Evolutionary conservation across 2,888 invertebrate genomes (phyloP).

Genomic region (Zygaena filipendulae): DNA sequence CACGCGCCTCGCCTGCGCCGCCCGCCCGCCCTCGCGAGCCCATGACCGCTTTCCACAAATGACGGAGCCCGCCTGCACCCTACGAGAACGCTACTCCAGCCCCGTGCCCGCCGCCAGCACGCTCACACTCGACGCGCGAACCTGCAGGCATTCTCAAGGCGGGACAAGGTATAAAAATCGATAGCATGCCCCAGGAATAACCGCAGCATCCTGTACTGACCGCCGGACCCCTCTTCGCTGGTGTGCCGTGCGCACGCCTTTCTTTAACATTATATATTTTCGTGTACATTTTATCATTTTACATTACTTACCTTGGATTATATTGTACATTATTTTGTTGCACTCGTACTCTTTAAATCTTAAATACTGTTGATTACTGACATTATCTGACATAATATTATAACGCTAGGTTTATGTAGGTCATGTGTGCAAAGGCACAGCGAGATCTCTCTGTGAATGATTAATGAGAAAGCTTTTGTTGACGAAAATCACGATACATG

Average conservation of each 20-base stretch:
- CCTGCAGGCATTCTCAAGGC: constrained; percentile 28
- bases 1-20: constrained; percentile 27
- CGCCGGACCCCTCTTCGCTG: constrained; percentile 18
- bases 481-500: too few species aligned
- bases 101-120: constrained; percentile 43
- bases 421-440: too few species aligned
- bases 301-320: too few species aligned
- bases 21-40: constrained; percentile 31
- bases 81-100: constrained; percentile 35
- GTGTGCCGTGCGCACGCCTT: constrained; percentile 9
- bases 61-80: constrained; percentile 64
- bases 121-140: constrained; percentile 31
- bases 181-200: constrained; percentile 28
- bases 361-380: too few species aligned
- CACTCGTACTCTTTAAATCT: too few species aligned
- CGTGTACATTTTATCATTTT: too few species aligned
- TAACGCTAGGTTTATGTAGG: too few species aligned
- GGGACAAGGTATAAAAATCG: constrained; percentile 55
- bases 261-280: background rate
- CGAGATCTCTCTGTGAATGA: too few species aligned
- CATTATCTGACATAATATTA: too few species aligned
- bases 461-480: too few species aligned
- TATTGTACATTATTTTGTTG: too few species aligned
- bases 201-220: constrained; percentile 35
- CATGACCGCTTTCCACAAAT: constrained; percentile 62